Evolutionary conservation across 2,113 vertebrate genomes (phyloP).

Genomic region (Girardinichthys multiradiatus): DNA sequence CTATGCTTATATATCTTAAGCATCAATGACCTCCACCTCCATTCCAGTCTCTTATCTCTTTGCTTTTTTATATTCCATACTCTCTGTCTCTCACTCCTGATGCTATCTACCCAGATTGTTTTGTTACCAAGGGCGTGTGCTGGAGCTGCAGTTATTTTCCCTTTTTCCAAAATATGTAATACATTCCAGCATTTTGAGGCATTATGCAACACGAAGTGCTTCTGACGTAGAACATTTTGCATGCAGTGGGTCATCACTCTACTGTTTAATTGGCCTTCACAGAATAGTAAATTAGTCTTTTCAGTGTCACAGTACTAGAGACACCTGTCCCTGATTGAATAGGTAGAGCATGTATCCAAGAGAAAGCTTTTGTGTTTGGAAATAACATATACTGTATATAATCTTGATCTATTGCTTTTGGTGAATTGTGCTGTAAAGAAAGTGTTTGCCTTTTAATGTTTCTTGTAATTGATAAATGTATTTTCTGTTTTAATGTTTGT

Average conservation of each 20-base stretch:
- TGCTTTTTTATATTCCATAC: neutral
- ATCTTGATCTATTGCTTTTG: neutral
- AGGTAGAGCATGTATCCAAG: neutral
- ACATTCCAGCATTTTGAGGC: constrained; percentile 10
- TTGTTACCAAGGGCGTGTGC: constrained; percentile 66
- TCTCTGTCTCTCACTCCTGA: constrained; percentile 16
- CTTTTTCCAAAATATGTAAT: constrained; percentile 43
- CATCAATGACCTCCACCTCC: neutral
- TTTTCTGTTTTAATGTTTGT: constrained; percentile 21
- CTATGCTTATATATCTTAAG: neutral
- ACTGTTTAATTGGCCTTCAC: constrained; percentile 46
- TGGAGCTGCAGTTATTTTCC: constrained; percentile 50
- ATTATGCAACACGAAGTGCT: constrained; percentile 31
- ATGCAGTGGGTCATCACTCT: constrained; percentile 9
- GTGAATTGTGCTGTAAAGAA: constrained; percentile 9
- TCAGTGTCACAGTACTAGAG: constrained; percentile 2
- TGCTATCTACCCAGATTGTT: constrained; percentile 54
- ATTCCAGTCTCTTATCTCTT: neutral
- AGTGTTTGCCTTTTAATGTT: constrained; percentile 12
- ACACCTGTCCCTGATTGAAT: constrained; percentile 7
- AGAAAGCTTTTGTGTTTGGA: constrained; percentile 8
- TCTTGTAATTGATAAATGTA: constrained; percentile 8
- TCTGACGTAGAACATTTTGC: constrained; percentile 4
- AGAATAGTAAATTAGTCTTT: constrained; percentile 29
- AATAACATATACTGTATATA: constrained; percentile 11